Base-by-base conservation (phyloP, 2,797 vertebrate species). In the Pygocentrus nattereri region DNA sequence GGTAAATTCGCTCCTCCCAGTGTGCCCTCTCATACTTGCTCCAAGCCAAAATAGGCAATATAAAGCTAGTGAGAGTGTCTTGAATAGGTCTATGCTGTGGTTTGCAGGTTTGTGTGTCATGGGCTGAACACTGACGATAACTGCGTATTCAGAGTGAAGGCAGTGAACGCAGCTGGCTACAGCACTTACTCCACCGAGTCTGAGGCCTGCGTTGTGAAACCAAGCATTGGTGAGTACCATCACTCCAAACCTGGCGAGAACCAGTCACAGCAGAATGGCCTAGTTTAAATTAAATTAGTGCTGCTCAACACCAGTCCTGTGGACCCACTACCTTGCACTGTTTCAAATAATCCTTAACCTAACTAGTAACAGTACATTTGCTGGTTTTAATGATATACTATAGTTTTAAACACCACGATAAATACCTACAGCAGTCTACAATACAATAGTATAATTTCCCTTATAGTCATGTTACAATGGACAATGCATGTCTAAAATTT, bases 81-180 rank as follows among this genome's bases (percentile, higher is more conserved):
- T 65, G 27, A 34, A 12, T 11, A 67, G 30, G 59, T 72, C 47
- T 44, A 47, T 21, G n/a, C 44, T 80, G 2, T 79, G 50, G 11
- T 78, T 44, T 87, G 67, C 83, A 99, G 98, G 90, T 99, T 99
- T 85, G 93, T 96, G 87, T 98, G 97, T 88, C 97, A 99, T 0
- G 97, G 97, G 23, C 93, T 99, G 76, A 82, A 56, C 2, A 95
- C 91, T 0, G 96, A 93, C 8, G 90, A 94, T 74, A 96, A 93
- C 84, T 97, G 96, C 59, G 91, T 97, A 90, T 98, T 99, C 90
- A 95, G 93, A 83, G 96, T 98, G 78, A 97, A 96, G 93, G 97
- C 97, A 23, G 95, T 99, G 70, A 99, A 99, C 13, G 96, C 97
- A 79, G 97, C 97, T 0, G 98, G 98, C 74, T 98, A 99, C 88